Base-by-base conservation (phyloP, 2,797 vertebrate species). In the Nothura maculosa region DNA sequence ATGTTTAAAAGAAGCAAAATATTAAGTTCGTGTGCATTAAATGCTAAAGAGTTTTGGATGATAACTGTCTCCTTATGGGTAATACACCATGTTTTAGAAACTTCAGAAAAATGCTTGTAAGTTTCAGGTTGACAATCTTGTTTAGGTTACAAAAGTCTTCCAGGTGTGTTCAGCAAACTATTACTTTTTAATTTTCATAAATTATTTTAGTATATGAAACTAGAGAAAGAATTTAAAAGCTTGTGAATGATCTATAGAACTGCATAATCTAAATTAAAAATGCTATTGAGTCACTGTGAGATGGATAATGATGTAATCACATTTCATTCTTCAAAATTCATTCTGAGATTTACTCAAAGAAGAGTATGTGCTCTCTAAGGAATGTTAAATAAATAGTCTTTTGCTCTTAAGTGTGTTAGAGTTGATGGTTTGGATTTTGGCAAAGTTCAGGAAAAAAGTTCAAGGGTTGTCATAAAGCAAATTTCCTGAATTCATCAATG, bases 231-330 rank as follows among this genome's bases (percentile, higher is more conserved):
- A 40, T 66, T 50, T 28, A 7, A 69, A 89, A 63, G 36, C 22
- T 92, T 70, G 21, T n/a, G 54, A 93, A 73, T 87, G 24, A 70
- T 67, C 43, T 48, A 25, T 58, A 64, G 30, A 85, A 77, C 78
- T 67, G 17, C 50, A 74, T 70, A 70, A 87, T 16, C 34, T 47
- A 76, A 83, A 43, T 84, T n/a, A 50, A 77, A 95, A 94, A 85
- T 81, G 80, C 36, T 62, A 63, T 32, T 12, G 64, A 90, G 83
- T 81, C 32, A 48, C 79, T 52, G 12, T 27, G 47, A 85, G 66
- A 38, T 2, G 13, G 52, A 36, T 87, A 94, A 93, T 60, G 75
- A 36, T 67, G 42, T 50, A 78, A 92, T 74, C 3, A 4, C 20
- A 81, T 87, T 77, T 66, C 68, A 67, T 40, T 63, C 25, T 83